A percentile compares a stretch with the other conserved stretches of the same genome.
Conservation (phyloP, 2,888 invertebrate species). For the Drosophila differens region DNA sequence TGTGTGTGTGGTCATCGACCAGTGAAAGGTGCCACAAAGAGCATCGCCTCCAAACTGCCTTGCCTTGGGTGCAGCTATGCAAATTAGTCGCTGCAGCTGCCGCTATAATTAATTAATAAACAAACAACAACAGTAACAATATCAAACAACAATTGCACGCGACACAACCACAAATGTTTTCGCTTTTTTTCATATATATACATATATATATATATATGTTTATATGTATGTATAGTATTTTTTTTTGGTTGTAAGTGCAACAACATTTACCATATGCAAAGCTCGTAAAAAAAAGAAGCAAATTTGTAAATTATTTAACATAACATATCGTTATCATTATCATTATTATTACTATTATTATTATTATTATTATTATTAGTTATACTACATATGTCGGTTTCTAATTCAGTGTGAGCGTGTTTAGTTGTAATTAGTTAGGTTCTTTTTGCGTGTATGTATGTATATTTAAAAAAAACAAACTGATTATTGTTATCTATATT, state of each 20-base stretch:
- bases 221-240: conserved; percentile 26
- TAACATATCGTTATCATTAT: conserved; percentile 53
- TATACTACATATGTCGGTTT: conserved; percentile 38
- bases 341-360: background rate
- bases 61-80: conserved; percentile 51
- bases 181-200: conserved; percentile 26
- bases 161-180: conserved; percentile 47
- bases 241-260: conserved; percentile 26
- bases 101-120: conserved; percentile 37
- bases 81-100: conserved; percentile 58
- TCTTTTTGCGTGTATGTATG: conserved; percentile 44
- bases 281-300: conserved; percentile 12
- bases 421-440: conserved; percentile 33
- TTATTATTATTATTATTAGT: conserved; percentile 18
- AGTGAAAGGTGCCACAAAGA: conserved; percentile 51
- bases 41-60: conserved; percentile 22
- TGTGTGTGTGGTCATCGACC: conserved; percentile 38
- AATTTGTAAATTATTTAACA: conserved; percentile 67
- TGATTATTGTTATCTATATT: conserved; percentile 53
- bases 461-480: conserved; percentile 8
- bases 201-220: conserved; percentile 30
- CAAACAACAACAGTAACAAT: conserved; percentile 24
- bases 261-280: conserved; percentile 39
- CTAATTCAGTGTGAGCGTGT: conserved; percentile 26
- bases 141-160: conserved; percentile 37